These are phyloP conservation scores for Scolanthus callimorphus DNA, from an alignment of 92 coral and sea anemone genomes.

Conservation along the genomic window DNA sequence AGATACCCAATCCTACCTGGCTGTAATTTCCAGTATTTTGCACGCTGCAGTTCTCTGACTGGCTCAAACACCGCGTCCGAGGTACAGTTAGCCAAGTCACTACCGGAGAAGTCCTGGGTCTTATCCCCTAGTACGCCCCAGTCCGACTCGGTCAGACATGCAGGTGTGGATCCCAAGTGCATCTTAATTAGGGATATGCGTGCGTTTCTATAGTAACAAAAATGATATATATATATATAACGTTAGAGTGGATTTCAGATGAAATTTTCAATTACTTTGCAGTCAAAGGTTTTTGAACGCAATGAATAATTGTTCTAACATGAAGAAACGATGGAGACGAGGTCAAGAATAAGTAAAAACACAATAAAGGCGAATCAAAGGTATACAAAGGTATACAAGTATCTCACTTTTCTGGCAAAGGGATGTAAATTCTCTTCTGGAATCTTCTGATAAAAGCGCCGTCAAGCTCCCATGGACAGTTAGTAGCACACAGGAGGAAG, in stretches of 20 bases:
- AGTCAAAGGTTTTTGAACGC: too few relatives aligned
- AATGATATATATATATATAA: not conserved
- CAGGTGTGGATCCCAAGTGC: slow-evolving; percentile 77
- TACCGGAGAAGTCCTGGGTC: slow-evolving; percentile 92
- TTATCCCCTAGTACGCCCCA: slow-evolving; percentile 73
- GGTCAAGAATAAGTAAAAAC: too few relatives aligned
- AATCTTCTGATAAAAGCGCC: slow-evolving; percentile 91
- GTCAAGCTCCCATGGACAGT: slow-evolving; percentile 99
- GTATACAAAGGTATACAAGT: too few relatives aligned
- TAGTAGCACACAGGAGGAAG: slow-evolving; percentile 93
- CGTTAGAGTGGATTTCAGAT: too few relatives aligned
- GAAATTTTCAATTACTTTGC: too few relatives aligned
- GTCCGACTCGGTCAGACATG: slow-evolving; percentile 65
- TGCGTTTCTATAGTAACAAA: slow-evolving; percentile 52
- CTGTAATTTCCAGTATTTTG: slow-evolving; percentile 70
- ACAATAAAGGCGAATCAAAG: too few relatives aligned
- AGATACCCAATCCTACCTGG: slow-evolving; percentile 55
- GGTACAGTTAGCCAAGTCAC: slow-evolving; percentile 92
- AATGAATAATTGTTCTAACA: too few relatives aligned
- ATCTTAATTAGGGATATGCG: slow-evolving; percentile 70
- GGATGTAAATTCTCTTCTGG: slow-evolving; percentile 94
- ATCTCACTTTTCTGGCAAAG: slow-evolving; percentile 87
- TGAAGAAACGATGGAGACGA: too few relatives aligned
- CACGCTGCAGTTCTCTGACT: slow-evolving; percentile 78
- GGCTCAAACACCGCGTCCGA: slow-evolving; percentile 99